phyloP scores from a whole-genome alignment of 2,113 vertebrate genomes.

The Chaenocephalus aceratus region DNA sequence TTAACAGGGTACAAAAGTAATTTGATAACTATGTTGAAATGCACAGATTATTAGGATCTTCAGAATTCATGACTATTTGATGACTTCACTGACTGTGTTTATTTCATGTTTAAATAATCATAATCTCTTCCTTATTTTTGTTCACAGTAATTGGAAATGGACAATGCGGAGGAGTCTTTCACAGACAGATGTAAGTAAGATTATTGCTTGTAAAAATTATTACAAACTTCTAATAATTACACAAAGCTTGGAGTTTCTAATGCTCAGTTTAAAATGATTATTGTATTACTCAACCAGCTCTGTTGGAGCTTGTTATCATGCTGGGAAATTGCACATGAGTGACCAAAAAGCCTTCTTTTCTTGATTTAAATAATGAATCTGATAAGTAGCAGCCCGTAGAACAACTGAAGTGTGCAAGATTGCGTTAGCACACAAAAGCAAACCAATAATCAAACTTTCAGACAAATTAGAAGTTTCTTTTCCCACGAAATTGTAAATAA shows the following conservation, averaged over 20 bases:
- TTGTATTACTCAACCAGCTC: background rate
- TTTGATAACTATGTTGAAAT: background rate
- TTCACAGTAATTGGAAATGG: background rate
- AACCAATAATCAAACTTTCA: slow-evolving; percentile 14
- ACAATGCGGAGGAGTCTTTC: background rate
- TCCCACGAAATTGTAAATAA: background rate
- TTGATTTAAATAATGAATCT: slow-evolving; percentile 31
- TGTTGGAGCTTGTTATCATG: background rate
- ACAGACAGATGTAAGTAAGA: background rate
- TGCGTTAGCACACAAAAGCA: background rate
- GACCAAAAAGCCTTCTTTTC: slow-evolving; percentile 23
- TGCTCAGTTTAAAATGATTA: slow-evolving; percentile 10
- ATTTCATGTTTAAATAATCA: background rate
- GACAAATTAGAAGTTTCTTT: slow-evolving; percentile 20
- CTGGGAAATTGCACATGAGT: slow-evolving; percentile 14
- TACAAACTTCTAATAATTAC: background rate
- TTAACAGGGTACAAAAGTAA: background rate
- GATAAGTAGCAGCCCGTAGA: background rate
- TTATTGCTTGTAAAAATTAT: background rate
- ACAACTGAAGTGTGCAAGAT: slow-evolving; percentile 13
- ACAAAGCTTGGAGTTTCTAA: background rate
- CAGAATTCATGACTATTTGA: background rate
- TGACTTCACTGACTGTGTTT: background rate
- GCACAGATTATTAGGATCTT: background rate
- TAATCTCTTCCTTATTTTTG: background rate